phyloP scores from a whole-genome alignment of 2,113 vertebrate genomes.

The Taurulus bubalis region DNA sequence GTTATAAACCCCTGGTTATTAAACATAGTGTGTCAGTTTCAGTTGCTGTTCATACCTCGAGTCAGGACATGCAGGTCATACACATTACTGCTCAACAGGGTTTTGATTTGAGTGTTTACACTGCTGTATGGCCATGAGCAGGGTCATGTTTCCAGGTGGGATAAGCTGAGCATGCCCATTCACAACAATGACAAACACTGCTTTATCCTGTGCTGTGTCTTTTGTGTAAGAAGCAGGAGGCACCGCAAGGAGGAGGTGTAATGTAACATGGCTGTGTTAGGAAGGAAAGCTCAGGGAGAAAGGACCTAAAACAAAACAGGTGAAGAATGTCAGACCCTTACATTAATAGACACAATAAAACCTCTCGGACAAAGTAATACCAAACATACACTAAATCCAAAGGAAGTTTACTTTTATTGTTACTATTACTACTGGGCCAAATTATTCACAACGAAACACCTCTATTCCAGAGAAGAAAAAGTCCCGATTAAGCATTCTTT shows the following conservation, averaged over 20 bases:
- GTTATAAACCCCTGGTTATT: neutral
- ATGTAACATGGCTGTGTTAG: constrained; percentile 44
- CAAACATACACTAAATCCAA: constrained; percentile 24
- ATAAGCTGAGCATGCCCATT: constrained; percentile 9
- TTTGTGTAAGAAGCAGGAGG: constrained; percentile 24
- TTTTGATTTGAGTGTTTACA: neutral
- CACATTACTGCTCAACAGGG: neutral
- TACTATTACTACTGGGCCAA: constrained; percentile 3
- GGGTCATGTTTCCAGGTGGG: constrained; percentile 4
- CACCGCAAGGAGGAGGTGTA: constrained; percentile 43
- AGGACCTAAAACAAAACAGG: constrained; percentile 36
- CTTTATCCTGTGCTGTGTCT: constrained; percentile 29
- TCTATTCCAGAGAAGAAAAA: neutral
- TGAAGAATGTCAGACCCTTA: constrained; percentile 33
- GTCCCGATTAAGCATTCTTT: constrained; percentile 19
- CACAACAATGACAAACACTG: constrained; percentile 28
- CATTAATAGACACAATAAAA: constrained; percentile 36
- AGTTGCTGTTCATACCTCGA: neutral
- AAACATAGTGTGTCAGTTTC: neutral
- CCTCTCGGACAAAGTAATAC: neutral
- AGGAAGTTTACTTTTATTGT: neutral
- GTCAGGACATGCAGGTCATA: neutral
- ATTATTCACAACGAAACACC: constrained; percentile 13
- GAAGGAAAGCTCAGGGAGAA: constrained; percentile 37
- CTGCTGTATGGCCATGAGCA: neutral